Evolutionary conservation across 2,888 invertebrate species (phyloP), one percentile per base, ranked within the genome.

Genomic region (Trachelus stipa): DNA sequence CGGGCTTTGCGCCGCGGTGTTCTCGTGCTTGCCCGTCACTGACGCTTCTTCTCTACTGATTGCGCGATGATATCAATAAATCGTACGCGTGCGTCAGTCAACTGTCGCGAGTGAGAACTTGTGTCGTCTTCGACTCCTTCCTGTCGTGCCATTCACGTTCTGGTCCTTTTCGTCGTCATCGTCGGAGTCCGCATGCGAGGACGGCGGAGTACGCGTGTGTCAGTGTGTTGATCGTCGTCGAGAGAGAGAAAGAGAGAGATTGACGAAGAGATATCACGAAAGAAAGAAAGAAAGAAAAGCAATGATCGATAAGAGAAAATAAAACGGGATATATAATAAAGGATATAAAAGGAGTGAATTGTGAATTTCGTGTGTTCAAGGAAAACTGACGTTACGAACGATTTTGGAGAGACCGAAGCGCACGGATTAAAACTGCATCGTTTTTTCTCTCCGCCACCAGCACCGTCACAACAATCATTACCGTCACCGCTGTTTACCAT

Each of bases 401-500:
- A 71, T 71, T 31, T 12, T 12, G 33, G 71, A 71, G 71, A 30
- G 33, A 71, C 71, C 71, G 71, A 71, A 71, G 71, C 71, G 71
- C 71, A 34, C 71, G 71, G 71, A 71, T 71, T 71, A 71, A 71
- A 71, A 71, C 71, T 71, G 71, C 71, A 71, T 71, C 31, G 71
- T 71, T 71, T 71, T 71, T 71, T 71, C 71, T 71, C 71, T 71
- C 71, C 71, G 31, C 31, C 71, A 71, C 71, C 71, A 71, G 34
- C 71, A 71, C 71, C 71, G 71, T 12, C 71, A 71, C 71, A 34
- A 31, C 33, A 12, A 71, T 71, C 31, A 71, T 34, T 23, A 15
- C 71, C 71, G 30, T 15, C 33, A 71, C 31, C 9, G 33, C 31
- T 23, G 71, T 23, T 56, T 12, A 71, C 15, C 71, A 33, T 12